phyloP scores from a whole-genome alignment of 2,888 invertebrate species.

The Mythimna loreyi region DNA sequence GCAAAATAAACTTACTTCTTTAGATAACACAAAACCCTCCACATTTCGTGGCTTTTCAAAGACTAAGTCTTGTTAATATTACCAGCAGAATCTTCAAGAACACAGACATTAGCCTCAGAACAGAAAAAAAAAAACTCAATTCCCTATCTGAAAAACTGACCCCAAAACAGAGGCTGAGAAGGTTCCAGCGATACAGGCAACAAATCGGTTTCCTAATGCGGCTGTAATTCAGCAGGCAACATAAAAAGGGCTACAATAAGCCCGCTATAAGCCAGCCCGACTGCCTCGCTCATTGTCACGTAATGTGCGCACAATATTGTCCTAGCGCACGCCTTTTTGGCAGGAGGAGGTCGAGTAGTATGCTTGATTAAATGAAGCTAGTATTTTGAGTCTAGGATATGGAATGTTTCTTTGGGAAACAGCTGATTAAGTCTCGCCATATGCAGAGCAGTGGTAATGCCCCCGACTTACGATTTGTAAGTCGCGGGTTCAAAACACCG shows the following conservation, averaged over 20 bases:
- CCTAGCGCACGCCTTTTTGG: conserved; percentile 21
- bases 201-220: conserved; percentile 61
- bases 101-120: neutral
- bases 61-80: neutral
- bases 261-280: conserved; percentile 53
- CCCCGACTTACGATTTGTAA: too few species aligned
- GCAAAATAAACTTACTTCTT: too few species aligned
- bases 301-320: conserved; percentile 62
- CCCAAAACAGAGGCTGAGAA: conserved; percentile 7
- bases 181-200: conserved; percentile 40
- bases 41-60: neutral
- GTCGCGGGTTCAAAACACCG: too few species aligned
- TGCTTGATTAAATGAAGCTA: conserved; percentile 32
- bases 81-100: neutral
- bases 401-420: neutral
- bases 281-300: conserved; percentile 61
- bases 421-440: neutral
- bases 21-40: too few species aligned
- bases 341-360: conserved; percentile 15
- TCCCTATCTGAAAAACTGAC: conserved; percentile 1
- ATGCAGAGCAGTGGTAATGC: too few species aligned
- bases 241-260: conserved; percentile 62
- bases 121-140: conserved; percentile 5
- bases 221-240: conserved; percentile 55
- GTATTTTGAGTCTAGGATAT: neutral